Base-by-base conservation (phyloP, 2,888 invertebrate genomes). In the Caprella mutica region DNA sequence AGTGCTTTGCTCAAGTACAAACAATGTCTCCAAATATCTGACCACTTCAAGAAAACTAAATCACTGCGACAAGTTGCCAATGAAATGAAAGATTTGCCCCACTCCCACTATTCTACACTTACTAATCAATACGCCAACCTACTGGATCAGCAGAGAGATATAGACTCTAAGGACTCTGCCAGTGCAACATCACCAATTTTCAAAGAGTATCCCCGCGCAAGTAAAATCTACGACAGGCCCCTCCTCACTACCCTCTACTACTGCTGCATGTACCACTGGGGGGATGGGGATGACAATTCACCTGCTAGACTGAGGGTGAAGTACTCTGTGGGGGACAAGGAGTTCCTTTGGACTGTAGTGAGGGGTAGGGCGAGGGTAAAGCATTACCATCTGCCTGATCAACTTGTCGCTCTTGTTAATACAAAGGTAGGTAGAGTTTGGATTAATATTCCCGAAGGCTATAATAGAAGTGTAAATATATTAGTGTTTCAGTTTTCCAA, bases 261-360 rank as follows among this genome's bases (percentile, higher is more conserved):
- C 56, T 64, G 60, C 58, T 53, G 55, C 40, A 60, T 60, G 58
- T 60, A 64, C 50, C 58, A 64, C 51, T 64, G 64, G 64, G 58
- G 57, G 44, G 14, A 27, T 21, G n/a, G 30, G 24, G 52, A 57
- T 21, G 27, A 29, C 1, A 54, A 39, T 3, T 57, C 55, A 39
- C 64, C 64, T 2, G 12, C 48, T 17, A 44, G 50, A 17, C 40
- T 64, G 29, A 60, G 53, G 54, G 55, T 56, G 24, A 26, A 35
- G 6, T 55, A 58, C 35, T 44, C 43, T 43, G 33, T 64, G 24
- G 39, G 56, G 5, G 53, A 58, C 29, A 27, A 43, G 9, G 53
- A 60, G 44, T 39, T 58, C 14, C 56, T 64, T 24, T 64, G 64
- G 64, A 60, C 64, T 19, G 60, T 55, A 6, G 21, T 64, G 23